Evolutionary conservation across 2,113 vertebrate species (phyloP).

Genomic region (Tursiops truncatus): DNA sequence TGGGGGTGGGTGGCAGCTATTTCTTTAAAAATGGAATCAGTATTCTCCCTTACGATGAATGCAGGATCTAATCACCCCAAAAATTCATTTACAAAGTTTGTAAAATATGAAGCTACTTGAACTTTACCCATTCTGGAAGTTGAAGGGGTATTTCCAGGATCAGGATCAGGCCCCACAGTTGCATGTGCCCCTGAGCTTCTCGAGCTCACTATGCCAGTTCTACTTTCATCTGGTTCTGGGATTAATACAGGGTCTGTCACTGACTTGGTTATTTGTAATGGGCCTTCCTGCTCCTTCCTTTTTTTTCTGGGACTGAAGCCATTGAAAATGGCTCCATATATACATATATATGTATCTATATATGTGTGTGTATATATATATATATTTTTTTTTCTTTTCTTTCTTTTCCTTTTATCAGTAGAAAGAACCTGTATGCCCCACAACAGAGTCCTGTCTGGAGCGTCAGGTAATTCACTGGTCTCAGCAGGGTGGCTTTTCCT

Average conservation of each 20-base stretch:
- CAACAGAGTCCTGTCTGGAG: background rate
- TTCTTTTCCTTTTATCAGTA: background rate
- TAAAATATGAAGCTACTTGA: background rate
- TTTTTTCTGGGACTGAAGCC: background rate
- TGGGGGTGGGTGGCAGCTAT: accelerated
- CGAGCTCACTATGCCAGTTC: background rate
- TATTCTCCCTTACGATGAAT: background rate
- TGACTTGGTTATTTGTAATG: background rate
- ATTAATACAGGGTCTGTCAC: background rate
- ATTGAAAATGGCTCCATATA: background rate
- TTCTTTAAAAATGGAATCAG: background rate
- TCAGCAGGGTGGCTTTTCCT: background rate
- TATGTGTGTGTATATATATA: too few relatives aligned
- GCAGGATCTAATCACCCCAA: background rate
- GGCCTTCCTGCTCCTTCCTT: background rate
- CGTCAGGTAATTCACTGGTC: background rate
- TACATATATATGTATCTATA: too few relatives aligned
- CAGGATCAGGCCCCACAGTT: background rate
- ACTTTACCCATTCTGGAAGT: background rate
- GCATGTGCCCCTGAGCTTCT: too few relatives aligned
- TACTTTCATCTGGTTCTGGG: background rate
- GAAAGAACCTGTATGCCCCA: background rate
- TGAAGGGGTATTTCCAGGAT: background rate
- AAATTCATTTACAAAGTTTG: background rate
- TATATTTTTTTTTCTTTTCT: too few relatives aligned